These are phyloP conservation scores for Paelopatides confundens DNA, from an alignment of 53 echinoderm and acorn worm species.

Conservation along the genomic window DNA sequence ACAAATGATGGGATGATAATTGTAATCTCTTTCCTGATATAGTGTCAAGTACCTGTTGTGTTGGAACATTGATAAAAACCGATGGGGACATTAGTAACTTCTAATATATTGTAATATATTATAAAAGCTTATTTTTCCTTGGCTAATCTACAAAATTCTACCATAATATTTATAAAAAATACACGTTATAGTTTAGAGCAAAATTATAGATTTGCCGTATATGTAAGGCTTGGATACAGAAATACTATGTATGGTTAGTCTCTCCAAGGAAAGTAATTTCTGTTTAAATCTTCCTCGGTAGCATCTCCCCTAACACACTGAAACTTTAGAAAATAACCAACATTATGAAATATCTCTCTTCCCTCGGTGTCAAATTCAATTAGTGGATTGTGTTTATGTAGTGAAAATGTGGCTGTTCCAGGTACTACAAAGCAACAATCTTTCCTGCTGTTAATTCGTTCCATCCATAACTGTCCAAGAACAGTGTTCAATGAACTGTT, in stretches of 20 bases:
- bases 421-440: neutral
- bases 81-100: too few relatives aligned
- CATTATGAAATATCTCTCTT: neutral
- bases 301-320: constrained; percentile 24
- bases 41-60: neutral
- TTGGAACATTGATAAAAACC: neutral
- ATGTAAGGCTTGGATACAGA: too few relatives aligned
- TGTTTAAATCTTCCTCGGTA: neutral
- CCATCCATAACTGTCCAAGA: neutral
- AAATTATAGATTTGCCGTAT: too few relatives aligned
- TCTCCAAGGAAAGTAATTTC: neutral
- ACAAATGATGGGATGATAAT: neutral
- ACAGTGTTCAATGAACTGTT: neutral
- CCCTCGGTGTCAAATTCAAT: neutral
- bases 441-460: neutral
- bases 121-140: too few relatives aligned
- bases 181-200: too few relatives aligned
- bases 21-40: neutral
- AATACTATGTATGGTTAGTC: neutral
- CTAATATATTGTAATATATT: too few relatives aligned
- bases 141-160: too few relatives aligned
- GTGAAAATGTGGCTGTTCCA: constrained; percentile 2
- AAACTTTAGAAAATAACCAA: neutral
- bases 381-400: neutral
- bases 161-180: too few relatives aligned